Conservation (phyloP, 2,113 vertebrate species). For the Neotoma lepida region DNA sequence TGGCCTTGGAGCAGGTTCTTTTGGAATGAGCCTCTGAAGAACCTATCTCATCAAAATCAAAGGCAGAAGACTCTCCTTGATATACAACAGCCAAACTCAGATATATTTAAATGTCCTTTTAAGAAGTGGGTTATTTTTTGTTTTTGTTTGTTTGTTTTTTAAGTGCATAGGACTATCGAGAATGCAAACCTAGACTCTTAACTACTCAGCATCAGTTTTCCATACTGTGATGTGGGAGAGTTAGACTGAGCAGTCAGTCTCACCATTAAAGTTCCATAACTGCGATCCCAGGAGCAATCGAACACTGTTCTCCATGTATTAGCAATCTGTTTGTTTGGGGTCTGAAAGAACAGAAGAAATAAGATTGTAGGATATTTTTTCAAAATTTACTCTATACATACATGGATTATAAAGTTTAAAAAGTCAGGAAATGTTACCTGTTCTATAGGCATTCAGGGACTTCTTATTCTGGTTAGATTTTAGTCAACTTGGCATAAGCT, state of each 20-base stretch:
- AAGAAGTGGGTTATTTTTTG: neutral
- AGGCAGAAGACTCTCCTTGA: neutral
- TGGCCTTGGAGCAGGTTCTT: neutral
- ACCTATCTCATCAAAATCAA: neutral
- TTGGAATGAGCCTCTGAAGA: neutral
- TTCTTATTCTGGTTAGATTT: neutral
- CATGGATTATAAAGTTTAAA: neutral
- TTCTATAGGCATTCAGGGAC: neutral
- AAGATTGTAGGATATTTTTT: neutral
- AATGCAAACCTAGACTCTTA: neutral
- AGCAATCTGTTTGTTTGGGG: neutral
- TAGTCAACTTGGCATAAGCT: neutral
- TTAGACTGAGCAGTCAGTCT: neutral
- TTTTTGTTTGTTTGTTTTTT: neutral
- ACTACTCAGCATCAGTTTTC: neutral
- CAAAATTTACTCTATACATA: neutral
- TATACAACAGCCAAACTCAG: neutral
- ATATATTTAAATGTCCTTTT: neutral
- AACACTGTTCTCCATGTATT: neutral
- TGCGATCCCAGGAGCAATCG: neutral
- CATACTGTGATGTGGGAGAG: neutral
- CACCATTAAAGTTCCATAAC: neutral
- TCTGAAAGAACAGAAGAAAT: neutral
- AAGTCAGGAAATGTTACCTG: neutral
- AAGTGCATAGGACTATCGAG: neutral